Evolutionary conservation across 2,113 vertebrate genomes (phyloP).

Genomic region (Hystrix cristata): DNA sequence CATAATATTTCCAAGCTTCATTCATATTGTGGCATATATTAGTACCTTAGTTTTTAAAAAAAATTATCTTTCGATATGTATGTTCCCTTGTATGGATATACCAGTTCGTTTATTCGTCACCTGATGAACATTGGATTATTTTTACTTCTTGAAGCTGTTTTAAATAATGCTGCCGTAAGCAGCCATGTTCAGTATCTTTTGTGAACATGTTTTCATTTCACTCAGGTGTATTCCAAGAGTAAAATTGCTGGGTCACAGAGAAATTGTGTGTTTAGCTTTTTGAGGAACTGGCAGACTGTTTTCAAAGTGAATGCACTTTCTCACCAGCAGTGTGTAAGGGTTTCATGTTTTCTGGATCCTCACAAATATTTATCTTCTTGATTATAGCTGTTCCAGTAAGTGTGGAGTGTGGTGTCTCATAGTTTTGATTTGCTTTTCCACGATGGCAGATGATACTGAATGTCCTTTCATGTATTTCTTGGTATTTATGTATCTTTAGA

Average conservation of each 20-base stretch:
- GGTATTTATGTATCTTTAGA: not conserved
- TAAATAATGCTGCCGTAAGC: not conserved
- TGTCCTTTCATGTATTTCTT: not conserved
- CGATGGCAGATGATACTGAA: not conserved
- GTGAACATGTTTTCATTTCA: conserved; percentile 12
- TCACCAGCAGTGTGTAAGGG: not conserved
- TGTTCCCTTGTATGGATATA: not conserved
- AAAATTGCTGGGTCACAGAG: not conserved
- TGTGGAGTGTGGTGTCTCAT: not conserved
- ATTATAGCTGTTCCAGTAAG: not conserved
- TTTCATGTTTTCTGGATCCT: not conserved
- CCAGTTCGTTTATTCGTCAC: not conserved
- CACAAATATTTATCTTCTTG: not conserved
- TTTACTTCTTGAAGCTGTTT: not conserved
- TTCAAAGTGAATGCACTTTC: not conserved
- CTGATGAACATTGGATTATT: conserved; percentile 20
- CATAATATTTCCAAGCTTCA: not conserved
- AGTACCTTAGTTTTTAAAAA: not conserved
- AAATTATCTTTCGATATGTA: not conserved
- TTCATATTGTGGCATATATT: not conserved
- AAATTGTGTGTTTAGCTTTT: not conserved
- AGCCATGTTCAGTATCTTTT: not conserved
- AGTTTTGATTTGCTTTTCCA: conserved; percentile 46
- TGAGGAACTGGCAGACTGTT: not conserved
- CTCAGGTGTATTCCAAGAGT: not conserved